phyloP scores from a whole-genome alignment of 2,797 vertebrate genomes.

The Numenius phaeopus region DNA sequence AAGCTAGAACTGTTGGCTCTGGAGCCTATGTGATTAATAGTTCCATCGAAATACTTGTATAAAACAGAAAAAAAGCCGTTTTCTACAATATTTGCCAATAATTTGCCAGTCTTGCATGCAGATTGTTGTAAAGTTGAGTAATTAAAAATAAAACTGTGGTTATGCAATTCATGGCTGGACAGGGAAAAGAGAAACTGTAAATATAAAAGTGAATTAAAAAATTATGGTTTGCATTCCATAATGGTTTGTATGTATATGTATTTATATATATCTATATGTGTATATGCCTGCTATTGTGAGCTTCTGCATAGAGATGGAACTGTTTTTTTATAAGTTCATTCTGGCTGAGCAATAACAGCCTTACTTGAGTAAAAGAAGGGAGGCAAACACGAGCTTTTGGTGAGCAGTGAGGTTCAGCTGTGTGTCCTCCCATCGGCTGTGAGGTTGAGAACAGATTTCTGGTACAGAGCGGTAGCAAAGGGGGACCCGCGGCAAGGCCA shows the following conservation, averaged over 20 bases:
- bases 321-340: background rate
- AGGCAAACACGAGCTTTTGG: background rate
- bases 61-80: background rate
- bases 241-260: background rate
- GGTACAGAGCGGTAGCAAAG: background rate
- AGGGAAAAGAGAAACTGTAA: background rate
- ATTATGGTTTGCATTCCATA: background rate
- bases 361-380: background rate
- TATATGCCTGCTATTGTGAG: background rate
- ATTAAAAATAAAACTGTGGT: background rate
- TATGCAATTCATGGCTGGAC: background rate
- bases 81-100: background rate
- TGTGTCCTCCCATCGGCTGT: fast-evolving
- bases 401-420: background rate
- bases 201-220: background rate
- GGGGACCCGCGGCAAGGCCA: background rate
- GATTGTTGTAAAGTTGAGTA: background rate
- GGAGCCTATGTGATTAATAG: background rate
- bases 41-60: background rate
- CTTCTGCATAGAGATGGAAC: background rate
- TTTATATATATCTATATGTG: background rate
- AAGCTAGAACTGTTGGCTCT: background rate
- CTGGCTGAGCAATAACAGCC: background rate
- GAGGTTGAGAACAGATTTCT: background rate
- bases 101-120: background rate